phyloP scores from a whole-genome alignment of 2,888 invertebrate species.

The Altica lythri region DNA sequence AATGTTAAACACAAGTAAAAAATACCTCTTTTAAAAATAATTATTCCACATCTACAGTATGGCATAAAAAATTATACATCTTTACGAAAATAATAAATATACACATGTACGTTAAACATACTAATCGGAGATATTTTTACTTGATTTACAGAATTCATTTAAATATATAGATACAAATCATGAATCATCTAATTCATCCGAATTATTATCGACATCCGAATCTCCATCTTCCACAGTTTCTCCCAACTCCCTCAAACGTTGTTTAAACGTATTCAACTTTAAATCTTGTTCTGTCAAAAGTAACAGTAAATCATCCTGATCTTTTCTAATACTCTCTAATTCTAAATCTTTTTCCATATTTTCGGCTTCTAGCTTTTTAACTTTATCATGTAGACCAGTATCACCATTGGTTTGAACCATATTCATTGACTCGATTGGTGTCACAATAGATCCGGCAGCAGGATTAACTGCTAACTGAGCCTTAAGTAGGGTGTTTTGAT shows the following conservation, averaged over 20 bases:
- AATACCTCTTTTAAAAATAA: too few species aligned
- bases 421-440: neutral
- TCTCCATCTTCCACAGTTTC: slow-evolving; percentile 52
- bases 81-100: too few species aligned
- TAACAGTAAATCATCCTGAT: slow-evolving; percentile 92
- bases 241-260: slow-evolving; percentile 52
- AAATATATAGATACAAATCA: slow-evolving; percentile 9
- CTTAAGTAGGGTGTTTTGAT: slow-evolving; percentile 85
- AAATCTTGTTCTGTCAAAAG: slow-evolving; percentile 86
- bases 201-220: slow-evolving; percentile 47
- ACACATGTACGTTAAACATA: too few species aligned
- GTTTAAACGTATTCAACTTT: slow-evolving; percentile 51
- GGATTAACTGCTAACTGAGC: slow-evolving; percentile 63
- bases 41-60: too few species aligned
- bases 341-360: slow-evolving; percentile 40
- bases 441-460: neutral
- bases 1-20: too few species aligned
- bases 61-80: too few species aligned
- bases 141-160: neutral
- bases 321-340: slow-evolving; percentile 68
- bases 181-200: slow-evolving; percentile 39
- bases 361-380: slow-evolving; percentile 47
- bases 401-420: neutral
- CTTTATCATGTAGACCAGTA: slow-evolving; percentile 14
- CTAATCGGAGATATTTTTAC: neutral